phyloP scores from a whole-genome alignment of 2,113 vertebrate species.

The Octodon degus region DNA sequence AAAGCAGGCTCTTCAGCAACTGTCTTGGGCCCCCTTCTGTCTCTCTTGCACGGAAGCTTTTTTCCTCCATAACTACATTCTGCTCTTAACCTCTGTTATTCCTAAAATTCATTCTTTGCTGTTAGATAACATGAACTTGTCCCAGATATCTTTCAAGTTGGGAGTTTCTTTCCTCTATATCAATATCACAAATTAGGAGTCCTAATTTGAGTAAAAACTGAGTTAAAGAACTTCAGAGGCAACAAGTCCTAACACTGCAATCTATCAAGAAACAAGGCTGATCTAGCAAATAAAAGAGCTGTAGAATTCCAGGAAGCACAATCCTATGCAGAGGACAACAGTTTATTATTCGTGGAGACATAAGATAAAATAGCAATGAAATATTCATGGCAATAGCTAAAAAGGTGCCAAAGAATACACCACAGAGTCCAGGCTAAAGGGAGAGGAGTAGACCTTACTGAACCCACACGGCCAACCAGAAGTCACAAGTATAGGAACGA shows the following conservation, averaged over 20 bases:
- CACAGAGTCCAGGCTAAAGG: conserved; percentile 92
- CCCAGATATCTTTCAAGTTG: too few relatives aligned
- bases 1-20: too few relatives aligned
- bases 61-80: too few relatives aligned
- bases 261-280: not conserved
- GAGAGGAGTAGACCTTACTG: conserved; percentile 95
- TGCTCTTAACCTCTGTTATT: too few relatives aligned
- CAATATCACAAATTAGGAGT: not conserved
- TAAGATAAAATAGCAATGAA: not conserved
- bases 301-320: not conserved
- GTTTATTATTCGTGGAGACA: too few relatives aligned
- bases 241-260: not conserved
- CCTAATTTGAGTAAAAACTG: not conserved
- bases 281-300: not conserved
- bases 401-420: conserved; percentile 92
- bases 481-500: not conserved
- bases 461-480: not conserved
- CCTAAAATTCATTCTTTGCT: too few relatives aligned
- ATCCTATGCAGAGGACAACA: not conserved
- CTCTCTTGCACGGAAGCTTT: too few relatives aligned
- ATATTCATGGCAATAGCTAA: not conserved
- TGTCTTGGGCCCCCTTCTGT: too few relatives aligned
- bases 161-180: too few relatives aligned
- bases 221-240: too few relatives aligned
- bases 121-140: too few relatives aligned